phyloP scores from a whole-genome alignment of 2,113 vertebrate species.

The Xiphias gladius region DNA sequence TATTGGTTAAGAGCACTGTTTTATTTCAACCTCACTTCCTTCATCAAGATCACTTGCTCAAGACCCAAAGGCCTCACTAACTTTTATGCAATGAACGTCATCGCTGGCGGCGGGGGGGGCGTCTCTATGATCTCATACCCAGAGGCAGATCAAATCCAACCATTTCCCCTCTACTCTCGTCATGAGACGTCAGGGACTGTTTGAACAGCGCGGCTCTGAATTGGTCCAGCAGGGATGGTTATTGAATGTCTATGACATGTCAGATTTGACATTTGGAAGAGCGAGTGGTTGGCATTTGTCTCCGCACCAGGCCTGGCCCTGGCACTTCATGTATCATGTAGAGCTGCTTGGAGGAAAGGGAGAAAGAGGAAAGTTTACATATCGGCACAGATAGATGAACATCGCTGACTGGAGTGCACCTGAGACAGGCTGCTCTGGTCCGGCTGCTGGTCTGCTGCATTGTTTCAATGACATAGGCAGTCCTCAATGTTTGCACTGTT shows the following conservation, averaged over 20 bases:
- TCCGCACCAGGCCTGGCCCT: conserved; percentile 55
- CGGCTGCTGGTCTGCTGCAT: not conserved
- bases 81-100: not conserved
- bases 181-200: conserved; percentile 53
- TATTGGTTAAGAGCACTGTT: not conserved
- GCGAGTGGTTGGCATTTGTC: conserved; percentile 82
- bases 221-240: conserved; percentile 58
- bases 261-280: conserved; percentile 81
- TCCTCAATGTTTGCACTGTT: not conserved
- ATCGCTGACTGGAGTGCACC: conserved; percentile 71
- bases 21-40: not conserved
- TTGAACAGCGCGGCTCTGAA: conserved; percentile 66
- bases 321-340: conserved; percentile 78
- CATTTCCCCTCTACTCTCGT: conserved; percentile 41
- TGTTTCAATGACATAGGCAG: not conserved
- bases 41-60: not conserved
- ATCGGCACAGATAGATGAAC: conserved; percentile 75
- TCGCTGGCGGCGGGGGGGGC: not conserved
- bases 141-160: conserved; percentile 46
- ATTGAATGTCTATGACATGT: conserved; percentile 72
- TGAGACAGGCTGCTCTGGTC: conserved; percentile 20
- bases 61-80: not conserved
- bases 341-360: conserved; percentile 55
- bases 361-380: conserved; percentile 70
- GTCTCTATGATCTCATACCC: conserved; percentile 24